These are phyloP conservation scores for Piezodorus guildinii DNA, from an alignment of 1,140 invertebrate species.

Conservation along the genomic window DNA sequence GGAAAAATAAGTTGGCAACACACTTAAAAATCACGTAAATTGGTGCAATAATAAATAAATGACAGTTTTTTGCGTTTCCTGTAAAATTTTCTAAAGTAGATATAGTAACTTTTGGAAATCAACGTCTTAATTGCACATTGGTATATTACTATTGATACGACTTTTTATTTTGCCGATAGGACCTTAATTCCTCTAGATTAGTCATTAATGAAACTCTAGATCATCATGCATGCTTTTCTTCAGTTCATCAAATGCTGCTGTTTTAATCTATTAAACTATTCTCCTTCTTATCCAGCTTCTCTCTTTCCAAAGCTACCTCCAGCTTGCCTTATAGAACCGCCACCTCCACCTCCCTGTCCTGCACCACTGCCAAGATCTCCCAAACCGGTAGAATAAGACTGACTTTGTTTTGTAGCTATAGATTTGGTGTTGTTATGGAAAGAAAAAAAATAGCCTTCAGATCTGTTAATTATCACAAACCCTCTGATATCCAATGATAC, in stretches of 20 bases:
- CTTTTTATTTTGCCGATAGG: constrained; percentile 66
- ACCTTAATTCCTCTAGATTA: constrained; percentile 78
- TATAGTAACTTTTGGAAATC: too few species aligned
- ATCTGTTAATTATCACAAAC: neutral
- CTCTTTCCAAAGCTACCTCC: constrained; percentile 84
- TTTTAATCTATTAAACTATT: constrained; percentile 91
- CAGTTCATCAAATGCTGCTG: constrained; percentile 63
- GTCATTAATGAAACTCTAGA: constrained; percentile 73
- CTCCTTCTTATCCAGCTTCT: constrained; percentile 82
- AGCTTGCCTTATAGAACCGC: constrained; percentile 71
- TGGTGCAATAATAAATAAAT: too few species aligned
- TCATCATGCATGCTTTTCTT: constrained; percentile 64
- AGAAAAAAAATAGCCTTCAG: neutral
- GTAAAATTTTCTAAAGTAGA: too few species aligned
- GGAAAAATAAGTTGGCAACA: too few species aligned
- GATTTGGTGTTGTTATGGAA: neutral
- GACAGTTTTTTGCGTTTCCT: too few species aligned
- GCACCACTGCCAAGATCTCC: constrained; percentile 64
- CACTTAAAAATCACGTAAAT: too few species aligned
- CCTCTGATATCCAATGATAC: neutral
- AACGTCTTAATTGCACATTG: too few species aligned
- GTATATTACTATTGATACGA: too few species aligned
- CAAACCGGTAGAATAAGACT: constrained; percentile 9
- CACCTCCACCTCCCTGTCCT: constrained; percentile 66
- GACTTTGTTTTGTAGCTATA: neutral